These are phyloP conservation scores for Hafferia zeledoni DNA, from an alignment of 2,797 vertebrate species.

Conservation along the genomic window DNA sequence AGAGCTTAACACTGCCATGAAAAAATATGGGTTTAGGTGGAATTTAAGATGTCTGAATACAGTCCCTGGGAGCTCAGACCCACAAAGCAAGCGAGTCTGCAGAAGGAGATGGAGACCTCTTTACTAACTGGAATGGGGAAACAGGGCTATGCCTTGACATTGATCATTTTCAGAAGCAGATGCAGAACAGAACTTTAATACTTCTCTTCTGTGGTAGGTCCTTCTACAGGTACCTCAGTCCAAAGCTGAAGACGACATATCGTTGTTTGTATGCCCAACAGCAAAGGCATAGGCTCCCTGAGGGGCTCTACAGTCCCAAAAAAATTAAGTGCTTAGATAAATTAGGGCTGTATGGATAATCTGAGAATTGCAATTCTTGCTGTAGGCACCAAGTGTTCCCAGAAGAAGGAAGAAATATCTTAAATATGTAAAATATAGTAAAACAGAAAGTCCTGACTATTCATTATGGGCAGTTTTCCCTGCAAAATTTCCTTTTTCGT, in stretches of 20 bases:
- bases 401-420: neutral
- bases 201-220: neutral
- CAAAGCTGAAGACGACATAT: neutral
- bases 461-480: accelerated
- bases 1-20: neutral
- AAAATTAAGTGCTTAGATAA: neutral
- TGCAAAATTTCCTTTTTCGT: neutral
- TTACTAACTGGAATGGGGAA: neutral
- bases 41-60: neutral
- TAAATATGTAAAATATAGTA: neutral
- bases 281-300: neutral
- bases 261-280: neutral
- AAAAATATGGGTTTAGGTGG: neutral
- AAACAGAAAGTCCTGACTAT: neutral
- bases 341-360: neutral
- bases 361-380: neutral
- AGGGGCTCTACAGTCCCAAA: neutral
- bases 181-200: neutral
- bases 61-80: neutral
- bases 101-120: neutral
- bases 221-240: neutral
- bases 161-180: neutral
- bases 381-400: neutral
- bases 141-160: neutral
- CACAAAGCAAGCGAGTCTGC: neutral